Evolutionary conservation across 2,113 vertebrate genomes (phyloP).

Genomic region (Brachypodius melanocephalos): DNA sequence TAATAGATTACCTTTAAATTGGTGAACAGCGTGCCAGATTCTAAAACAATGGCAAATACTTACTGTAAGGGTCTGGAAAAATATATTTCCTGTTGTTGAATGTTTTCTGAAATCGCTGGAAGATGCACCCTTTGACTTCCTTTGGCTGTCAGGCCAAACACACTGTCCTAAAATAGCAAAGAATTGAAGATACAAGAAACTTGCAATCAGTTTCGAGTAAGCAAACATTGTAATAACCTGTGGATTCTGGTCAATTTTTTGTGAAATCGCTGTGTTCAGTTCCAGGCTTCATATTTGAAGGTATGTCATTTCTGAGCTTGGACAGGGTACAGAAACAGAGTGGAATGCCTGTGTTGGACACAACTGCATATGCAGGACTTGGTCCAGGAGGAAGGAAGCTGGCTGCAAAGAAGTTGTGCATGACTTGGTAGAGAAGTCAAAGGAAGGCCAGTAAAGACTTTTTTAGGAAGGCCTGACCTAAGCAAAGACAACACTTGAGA

Average conservation of each 20-base stretch:
- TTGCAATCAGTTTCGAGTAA: not conserved
- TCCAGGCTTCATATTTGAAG: not conserved
- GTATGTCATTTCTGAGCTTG: not conserved
- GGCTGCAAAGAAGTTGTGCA: not conserved
- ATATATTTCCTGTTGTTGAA: not conserved
- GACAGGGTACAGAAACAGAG: not conserved
- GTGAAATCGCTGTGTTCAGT: not conserved
- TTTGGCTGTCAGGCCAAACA: not conserved
- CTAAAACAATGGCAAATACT: not conserved
- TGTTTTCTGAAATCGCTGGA: not conserved
- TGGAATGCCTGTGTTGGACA: not conserved
- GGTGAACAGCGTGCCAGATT: not conserved
- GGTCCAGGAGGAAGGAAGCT: not conserved
- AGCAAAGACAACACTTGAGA: not conserved
- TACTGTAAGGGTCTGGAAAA: not conserved
- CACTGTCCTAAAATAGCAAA: not conserved
- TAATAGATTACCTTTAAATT: not conserved
- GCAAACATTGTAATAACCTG: not conserved
- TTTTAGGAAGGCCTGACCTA: not conserved
- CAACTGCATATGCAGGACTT: not conserved
- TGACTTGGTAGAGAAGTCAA: not conserved
- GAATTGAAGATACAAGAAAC: not conserved
- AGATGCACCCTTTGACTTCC: not conserved
- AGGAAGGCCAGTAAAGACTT: not conserved
- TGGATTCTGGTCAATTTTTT: not conserved